phyloP scores from a whole-genome alignment of 1,140 invertebrate species.

The Eumaeus atala region DNA sequence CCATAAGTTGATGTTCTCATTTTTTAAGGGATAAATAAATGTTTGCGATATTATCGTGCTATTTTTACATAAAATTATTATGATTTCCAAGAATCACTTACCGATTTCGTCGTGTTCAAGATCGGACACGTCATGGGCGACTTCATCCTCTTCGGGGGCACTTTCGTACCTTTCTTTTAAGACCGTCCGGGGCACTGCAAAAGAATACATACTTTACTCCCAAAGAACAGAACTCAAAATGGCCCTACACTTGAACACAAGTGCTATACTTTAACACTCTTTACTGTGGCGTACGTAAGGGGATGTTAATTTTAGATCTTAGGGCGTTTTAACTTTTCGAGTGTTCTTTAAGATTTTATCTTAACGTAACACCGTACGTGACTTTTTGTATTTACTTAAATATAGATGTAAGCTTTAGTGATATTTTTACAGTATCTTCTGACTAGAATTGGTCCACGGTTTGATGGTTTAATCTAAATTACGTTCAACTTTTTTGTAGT shows the following conservation, averaged over 20 bases:
- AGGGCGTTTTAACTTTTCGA: constrained; percentile 38
- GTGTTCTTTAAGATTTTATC: constrained; percentile 38
- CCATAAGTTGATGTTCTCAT: no score
- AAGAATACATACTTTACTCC: constrained; percentile 35
- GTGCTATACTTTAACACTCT: constrained; percentile 35
- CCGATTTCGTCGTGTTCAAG: constrained; percentile 70
- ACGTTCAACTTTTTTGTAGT: no score
- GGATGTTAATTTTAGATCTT: constrained; percentile 61
- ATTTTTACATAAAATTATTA: constrained; percentile 13
- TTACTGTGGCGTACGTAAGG: constrained; percentile 26
- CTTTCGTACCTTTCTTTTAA: constrained; percentile 87
- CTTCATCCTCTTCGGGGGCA: constrained; percentile 83
- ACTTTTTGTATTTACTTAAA: constrained; percentile 21
- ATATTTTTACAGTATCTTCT: constrained; percentile 1
- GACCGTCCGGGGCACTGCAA: constrained; percentile 89
- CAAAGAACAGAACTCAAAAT: constrained; percentile 26
- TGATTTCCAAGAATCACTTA: constrained; percentile 44
- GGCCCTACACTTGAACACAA: constrained; percentile 22
- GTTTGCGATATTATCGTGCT: no score
- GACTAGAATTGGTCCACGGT: no score
- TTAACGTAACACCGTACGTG: constrained; percentile 42
- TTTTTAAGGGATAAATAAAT: no score
- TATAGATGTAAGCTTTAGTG: background rate
- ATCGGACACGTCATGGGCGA: constrained; percentile 64
- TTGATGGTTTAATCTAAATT: no score